Evolutionary conservation across 2,113 vertebrate genomes (phyloP), one percentile per base, ranked within the genome.

Genomic region (Podarcis cretensis): DNA sequence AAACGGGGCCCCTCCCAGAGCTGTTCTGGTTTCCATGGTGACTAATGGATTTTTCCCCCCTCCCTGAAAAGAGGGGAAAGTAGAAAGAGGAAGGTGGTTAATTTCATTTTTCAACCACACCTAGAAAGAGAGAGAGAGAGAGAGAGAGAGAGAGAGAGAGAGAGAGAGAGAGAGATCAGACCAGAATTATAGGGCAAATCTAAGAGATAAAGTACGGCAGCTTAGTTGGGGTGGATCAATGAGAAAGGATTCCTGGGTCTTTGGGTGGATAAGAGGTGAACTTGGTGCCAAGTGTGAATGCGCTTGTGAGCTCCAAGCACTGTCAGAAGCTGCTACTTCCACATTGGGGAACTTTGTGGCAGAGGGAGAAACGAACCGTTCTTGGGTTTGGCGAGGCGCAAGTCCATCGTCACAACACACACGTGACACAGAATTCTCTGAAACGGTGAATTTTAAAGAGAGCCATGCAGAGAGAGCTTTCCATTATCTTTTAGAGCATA

Each of bases 11-110:
- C 63, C 86, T 86, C 91, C 18, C 23, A 10, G 54, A 80, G 27
- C 21, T 0, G 0, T 71, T 0, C n/a, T 48, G 73, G 87, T 94
- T 96, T 92, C 94, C 91, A 21, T 95, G 92, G 94, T 90, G 86
- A 96, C 93, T 95, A 95, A 95, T 95, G 92, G 95, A 89, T 63
- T 85, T 94, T 92, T 92, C 9, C 10, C 5, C 32, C 27, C 40
- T 1, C 13, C 6, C 25, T 2, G 5, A 5, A 68, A 94, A 91
- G 0, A 83, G 93, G 91, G 95, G 85, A 91, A 86, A 81, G 84
- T 40, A 76, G 10, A 37, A 89, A 90, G 81, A 91, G 92, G 91
- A 92, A 81, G 68, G 59, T 87, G 73, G 81, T 71, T 85, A 63
- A 71, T 84, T 80, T 84, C 66, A 71, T 84, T 89, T 84, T 84